Conservation (phyloP, 2,797 vertebrate genomes). For the Zalophus californianus region DNA sequence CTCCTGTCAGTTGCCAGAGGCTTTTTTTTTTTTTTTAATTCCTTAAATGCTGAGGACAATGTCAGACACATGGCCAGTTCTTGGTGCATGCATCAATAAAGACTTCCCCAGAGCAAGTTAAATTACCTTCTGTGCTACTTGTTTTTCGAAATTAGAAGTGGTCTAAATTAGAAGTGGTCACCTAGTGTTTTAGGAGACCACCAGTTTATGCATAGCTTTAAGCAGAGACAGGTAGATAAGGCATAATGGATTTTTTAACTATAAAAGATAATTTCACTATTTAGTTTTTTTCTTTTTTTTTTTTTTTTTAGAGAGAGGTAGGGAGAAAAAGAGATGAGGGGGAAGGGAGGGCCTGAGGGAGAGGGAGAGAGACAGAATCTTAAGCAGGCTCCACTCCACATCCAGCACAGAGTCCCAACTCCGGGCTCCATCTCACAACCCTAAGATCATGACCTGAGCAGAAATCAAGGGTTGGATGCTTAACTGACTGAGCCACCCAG, state of each 20-base stretch:
- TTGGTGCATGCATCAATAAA: background rate
- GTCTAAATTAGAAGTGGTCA: background rate
- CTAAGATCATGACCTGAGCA: background rate
- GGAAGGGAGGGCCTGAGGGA: background rate
- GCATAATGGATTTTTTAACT: conserved; percentile 8
- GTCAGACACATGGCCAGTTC: background rate
- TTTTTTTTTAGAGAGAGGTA: background rate
- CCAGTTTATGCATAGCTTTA: background rate
- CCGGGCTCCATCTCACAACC: background rate
- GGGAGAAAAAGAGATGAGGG: background rate
- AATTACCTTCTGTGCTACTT: background rate
- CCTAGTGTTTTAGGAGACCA: background rate
- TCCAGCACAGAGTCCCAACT: background rate
- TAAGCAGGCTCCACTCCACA: background rate
- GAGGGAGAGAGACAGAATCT: background rate
- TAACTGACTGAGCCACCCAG: background rate
- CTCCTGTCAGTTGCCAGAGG: background rate
- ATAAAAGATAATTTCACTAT: background rate
- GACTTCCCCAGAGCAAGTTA: background rate
- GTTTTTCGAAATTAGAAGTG: background rate
- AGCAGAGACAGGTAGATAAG: background rate
- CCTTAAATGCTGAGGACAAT: background rate
- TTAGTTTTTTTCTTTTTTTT: background rate
- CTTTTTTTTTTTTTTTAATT: background rate
- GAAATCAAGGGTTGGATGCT: background rate